Evolutionary conservation across 2,797 vertebrate genomes (phyloP), one percentile per base, ranked within the genome.

Genomic region (Morus bassanus): DNA sequence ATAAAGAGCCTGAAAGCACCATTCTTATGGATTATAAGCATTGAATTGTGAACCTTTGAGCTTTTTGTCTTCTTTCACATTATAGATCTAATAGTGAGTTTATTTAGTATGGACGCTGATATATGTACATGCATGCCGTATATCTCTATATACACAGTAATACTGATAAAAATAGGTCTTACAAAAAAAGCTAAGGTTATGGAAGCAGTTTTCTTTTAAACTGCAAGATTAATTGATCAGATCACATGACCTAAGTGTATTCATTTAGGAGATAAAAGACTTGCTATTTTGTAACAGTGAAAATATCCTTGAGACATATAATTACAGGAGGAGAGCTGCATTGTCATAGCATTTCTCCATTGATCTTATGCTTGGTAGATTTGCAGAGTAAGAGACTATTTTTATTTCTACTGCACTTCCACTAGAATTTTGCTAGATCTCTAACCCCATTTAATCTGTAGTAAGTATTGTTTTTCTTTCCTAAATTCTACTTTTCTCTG

Each of bases 21-120:
- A 78, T 92, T 96, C 80, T 46, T 90, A 24, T n/a, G 35, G 54
- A 85, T 96, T 89, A 76, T 84, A 91, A 69, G 14, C 51, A 78
- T 28, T 94, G 94, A 91, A 93, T 54, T 88, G 54, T 85, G 69
- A 93, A 60, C 35, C 68, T 60, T 78, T 91, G 35, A 94, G 64
- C 28, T 61, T 95, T 85, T 73, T 37, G 22, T 61, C 37, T 64
- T 51, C 28, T 75, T 92, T 95, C 39, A 77, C 18, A 59, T 92
- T 85, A 51, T 56, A 74, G 18, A 75, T 59, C 30, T 93, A 91
- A 86, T 76, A 76, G 60, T 69, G 67, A 57, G 35, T 35, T 89
- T 87, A 61, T 92, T 96, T 86, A 65, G 33, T 92, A 27, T 65
- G 60, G 30, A 30, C 28, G 17, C 18, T 67, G 57, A 51, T 57